Base-by-base conservation (phyloP, 2,113 vertebrate genomes). In the Lampris incognitus region DNA sequence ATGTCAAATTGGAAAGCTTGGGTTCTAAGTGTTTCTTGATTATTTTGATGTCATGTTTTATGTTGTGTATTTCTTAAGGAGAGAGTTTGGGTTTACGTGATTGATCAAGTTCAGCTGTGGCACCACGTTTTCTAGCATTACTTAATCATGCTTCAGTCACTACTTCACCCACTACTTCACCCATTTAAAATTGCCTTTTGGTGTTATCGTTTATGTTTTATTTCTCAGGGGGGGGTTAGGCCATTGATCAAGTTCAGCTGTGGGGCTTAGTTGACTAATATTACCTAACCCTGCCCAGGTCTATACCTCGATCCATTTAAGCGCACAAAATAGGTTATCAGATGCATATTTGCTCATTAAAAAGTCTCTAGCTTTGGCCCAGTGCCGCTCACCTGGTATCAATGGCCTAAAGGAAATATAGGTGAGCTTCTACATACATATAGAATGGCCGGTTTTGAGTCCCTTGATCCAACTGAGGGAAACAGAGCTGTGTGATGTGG, bases 61-160 rank as follows among this genome's bases (percentile, higher is more conserved):
- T 84, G 69, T 57, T 72, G 59, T 72, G 59, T 61, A 57, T 54
- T 71, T 78, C 51, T 57, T 59, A 51, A 64, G 24, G 36, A 46
- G 58, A 13, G 62, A 61, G 60, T 51, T 58, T 38, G 61, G 49
- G 66, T 82, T 79, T 71, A 82, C 72, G 66, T 69, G 40, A 73
- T 11, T 61, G 65, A 86, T 84, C 46, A 72, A 37, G 38, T 46
- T 84, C 76, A 80, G 78, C 60, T 86, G 76, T 78, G 54, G 37
- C 36, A 36, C 66, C 67, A 51, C 67, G 66, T 69, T 52, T 69
- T 59, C 69, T 71, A 9, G 74, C 63, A 74, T 73, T 71, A 72
- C 62, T 37, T 44, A 77, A 10, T 44, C 67, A 56, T 73, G 39
- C 60, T 80, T 80, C 39, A 67, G 76, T 48, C 24, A 24, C 24